Evolutionary conservation across 1,140 invertebrate genomes (phyloP).

Genomic region (Propsilocerus akamusi): DNA sequence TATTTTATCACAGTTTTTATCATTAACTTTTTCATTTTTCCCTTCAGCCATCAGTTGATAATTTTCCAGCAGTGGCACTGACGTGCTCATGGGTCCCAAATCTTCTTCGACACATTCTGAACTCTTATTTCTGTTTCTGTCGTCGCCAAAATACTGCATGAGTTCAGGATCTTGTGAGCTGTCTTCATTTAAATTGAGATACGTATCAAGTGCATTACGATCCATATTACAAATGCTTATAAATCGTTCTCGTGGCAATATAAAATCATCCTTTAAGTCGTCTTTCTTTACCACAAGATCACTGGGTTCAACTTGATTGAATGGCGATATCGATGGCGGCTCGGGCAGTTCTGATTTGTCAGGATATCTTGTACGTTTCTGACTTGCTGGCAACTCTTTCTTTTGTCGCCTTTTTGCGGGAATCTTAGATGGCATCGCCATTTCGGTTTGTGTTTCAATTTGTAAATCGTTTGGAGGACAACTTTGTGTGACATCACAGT

Average conservation of each 20-base stretch:
- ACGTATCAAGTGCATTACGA: constrained; percentile 58
- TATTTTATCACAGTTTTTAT: constrained; percentile 37
- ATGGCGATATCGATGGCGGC: neutral
- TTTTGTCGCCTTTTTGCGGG: too few relatives aligned
- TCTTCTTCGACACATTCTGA: constrained; percentile 6
- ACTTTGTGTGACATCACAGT: too few relatives aligned
- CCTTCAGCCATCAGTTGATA: constrained; percentile 8
- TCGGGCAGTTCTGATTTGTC: neutral
- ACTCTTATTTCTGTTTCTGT: neutral
- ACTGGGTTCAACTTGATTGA: constrained; percentile 10
- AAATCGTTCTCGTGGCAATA: constrained; percentile 33
- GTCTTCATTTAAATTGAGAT: constrained; percentile 43
- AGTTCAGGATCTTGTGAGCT: constrained; percentile 63
- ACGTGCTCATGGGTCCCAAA: constrained; percentile 8
- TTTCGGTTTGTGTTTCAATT: too few relatives aligned
- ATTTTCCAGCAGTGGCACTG: neutral
- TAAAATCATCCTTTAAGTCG: constrained; percentile 15
- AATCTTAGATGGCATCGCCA: too few relatives aligned
- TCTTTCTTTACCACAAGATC: neutral
- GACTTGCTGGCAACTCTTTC: too few relatives aligned
- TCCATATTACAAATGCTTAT: constrained; percentile 52
- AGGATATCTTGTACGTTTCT: neutral
- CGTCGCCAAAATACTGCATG: constrained; percentile 47
- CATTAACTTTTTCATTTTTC: constrained; percentile 14
- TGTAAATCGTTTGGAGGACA: too few relatives aligned